These are phyloP conservation scores for Lamproptera curius DNA, from an alignment of 2,888 invertebrate species.

Conservation along the genomic window DNA sequence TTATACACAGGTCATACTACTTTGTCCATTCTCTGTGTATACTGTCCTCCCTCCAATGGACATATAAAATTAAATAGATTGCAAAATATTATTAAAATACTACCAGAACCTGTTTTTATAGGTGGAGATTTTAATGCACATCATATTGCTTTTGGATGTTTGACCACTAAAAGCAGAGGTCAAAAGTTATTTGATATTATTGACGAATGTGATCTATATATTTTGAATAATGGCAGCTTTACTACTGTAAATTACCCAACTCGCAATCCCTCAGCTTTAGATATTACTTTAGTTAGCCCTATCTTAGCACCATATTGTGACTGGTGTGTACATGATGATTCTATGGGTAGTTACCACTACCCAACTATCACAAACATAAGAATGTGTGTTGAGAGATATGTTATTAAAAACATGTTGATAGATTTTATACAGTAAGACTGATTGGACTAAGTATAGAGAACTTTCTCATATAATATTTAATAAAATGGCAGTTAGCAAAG, in stretches of 20 bases:
- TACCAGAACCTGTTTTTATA: slow-evolving; percentile 16
- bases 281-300: slow-evolving; percentile 9
- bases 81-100: not conserved
- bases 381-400: slow-evolving; percentile 13
- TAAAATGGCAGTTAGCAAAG: slow-evolving; percentile 3
- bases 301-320: slow-evolving; percentile 12
- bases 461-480: slow-evolving; percentile 15
- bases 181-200: slow-evolving; percentile 19
- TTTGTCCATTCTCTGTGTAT: slow-evolving; percentile 18
- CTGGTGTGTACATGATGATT: slow-evolving; percentile 19
- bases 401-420: not conserved
- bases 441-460: slow-evolving; percentile 23
- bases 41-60: slow-evolving; percentile 17
- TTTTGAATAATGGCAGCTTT: slow-evolving; percentile 18
- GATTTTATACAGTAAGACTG: slow-evolving; percentile 18
- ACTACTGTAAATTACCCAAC: slow-evolving; percentile 16
- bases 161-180: slow-evolving; percentile 14
- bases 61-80: slow-evolving; percentile 1
- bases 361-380: slow-evolving; percentile 19
- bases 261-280: slow-evolving; percentile 15
- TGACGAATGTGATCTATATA: slow-evolving; percentile 22
- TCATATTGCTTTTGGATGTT: slow-evolving; percentile 25
- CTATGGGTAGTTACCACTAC: slow-evolving; percentile 23
- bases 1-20: slow-evolving; percentile 4
- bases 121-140: slow-evolving; percentile 25